These are phyloP conservation scores for Heliangelus exortis DNA, from an alignment of 2,797 vertebrate genomes.

Conservation along the genomic window DNA sequence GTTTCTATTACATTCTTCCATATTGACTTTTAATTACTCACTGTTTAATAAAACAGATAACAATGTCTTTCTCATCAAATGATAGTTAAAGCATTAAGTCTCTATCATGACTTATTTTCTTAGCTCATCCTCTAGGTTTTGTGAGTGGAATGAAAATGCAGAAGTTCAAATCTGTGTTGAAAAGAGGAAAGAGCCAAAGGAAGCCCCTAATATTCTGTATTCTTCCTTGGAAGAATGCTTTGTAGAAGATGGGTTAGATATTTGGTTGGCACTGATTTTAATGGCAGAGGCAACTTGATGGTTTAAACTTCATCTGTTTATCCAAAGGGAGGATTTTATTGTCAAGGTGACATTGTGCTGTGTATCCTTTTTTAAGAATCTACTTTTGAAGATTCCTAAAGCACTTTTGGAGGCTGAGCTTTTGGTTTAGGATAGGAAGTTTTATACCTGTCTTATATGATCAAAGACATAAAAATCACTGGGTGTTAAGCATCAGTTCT, in stretches of 20 bases:
- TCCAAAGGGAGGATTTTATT: not conserved
- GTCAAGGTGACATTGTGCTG: not conserved
- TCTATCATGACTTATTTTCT: constrained; percentile 38
- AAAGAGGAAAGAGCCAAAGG: not conserved
- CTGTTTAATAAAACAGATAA: constrained; percentile 77
- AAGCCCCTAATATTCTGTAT: not conserved
- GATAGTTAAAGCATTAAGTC: constrained; percentile 22
- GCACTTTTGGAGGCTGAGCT: not conserved
- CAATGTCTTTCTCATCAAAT: constrained; percentile 52
- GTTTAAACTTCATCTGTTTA: not conserved
- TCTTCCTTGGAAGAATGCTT: not conserved
- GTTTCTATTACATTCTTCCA: constrained; percentile 63
- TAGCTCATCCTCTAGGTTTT: constrained; percentile 21
- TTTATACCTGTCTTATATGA: not conserved
- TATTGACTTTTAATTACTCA: constrained; percentile 82
- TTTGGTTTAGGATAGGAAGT: not conserved
- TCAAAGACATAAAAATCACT: not conserved
- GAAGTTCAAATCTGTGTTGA: constrained; percentile 30
- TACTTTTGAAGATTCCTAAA: not conserved
- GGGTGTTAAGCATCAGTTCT: not conserved
- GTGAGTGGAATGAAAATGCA: constrained; percentile 49
- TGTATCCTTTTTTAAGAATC: not conserved
- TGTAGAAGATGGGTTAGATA: not conserved
- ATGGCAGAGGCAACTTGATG: not conserved
- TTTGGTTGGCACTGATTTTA: not conserved